Percentiles rank a stretch among this genome's conserved stretches.
These are phyloP conservation scores for Spea bombifrons DNA, from an alignment of 2,113 vertebrate species.

Conservation along the genomic window DNA sequence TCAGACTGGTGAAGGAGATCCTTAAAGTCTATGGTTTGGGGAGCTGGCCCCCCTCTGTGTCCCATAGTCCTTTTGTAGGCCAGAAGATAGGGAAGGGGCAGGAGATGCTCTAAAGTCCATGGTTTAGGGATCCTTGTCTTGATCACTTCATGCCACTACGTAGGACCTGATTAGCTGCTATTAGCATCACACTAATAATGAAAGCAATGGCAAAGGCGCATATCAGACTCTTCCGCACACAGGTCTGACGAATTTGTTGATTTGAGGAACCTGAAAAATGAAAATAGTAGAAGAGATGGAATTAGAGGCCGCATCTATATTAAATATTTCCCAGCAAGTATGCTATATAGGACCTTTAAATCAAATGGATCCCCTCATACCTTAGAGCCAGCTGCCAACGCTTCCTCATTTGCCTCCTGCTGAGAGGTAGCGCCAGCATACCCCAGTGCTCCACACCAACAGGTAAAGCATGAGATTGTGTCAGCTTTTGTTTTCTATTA, in stretches of 20 bases:
- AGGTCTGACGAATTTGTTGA: slow-evolving; percentile 97
- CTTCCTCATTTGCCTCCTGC: too few species aligned
- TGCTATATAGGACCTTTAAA: neutral
- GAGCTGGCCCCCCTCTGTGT: slow-evolving; percentile 13
- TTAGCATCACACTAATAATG: slow-evolving; percentile 98
- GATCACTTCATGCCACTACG: slow-evolving; percentile 92
- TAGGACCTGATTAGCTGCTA: slow-evolving; percentile 96
- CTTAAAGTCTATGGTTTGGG: slow-evolving; percentile 6
- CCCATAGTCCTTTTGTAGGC: slow-evolving; percentile 14
- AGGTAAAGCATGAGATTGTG: too few species aligned
- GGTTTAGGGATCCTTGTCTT: neutral
- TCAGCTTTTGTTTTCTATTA: too few species aligned
- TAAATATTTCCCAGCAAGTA: neutral
- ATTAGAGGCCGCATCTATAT: neutral
- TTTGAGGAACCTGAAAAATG: slow-evolving; percentile 79
- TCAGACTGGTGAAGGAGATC: slow-evolving; percentile 31
- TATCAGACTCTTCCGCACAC: slow-evolving; percentile 93
- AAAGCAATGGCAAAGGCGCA: slow-evolving; percentile 97
- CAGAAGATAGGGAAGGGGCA: neutral
- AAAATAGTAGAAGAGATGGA: neutral
- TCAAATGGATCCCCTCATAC: too few species aligned
- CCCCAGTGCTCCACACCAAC: too few species aligned
- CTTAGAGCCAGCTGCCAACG: too few species aligned
- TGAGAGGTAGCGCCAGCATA: too few species aligned
- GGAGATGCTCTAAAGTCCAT: slow-evolving; percentile 20